phyloP scores from a whole-genome alignment of 2,113 vertebrate species.

The Hymenochirus boettgeri region DNA sequence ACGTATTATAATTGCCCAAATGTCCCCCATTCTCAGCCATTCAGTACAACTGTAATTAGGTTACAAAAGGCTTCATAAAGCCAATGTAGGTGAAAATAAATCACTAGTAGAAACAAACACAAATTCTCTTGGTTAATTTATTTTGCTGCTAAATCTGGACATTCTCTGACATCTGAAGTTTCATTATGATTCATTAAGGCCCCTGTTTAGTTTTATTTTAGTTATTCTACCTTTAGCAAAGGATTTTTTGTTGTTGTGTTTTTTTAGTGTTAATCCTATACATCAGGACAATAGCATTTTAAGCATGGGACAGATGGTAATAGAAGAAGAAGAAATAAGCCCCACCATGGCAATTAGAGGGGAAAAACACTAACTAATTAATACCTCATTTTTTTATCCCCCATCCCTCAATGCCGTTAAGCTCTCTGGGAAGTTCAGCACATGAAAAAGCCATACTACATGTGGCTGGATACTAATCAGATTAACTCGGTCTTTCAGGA shows the following conservation, averaged over 20 bases:
- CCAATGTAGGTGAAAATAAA: no score
- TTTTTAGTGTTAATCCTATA: slow-evolving; percentile 17
- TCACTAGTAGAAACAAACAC: no score
- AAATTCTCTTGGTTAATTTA: no score
- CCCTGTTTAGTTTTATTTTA: not conserved
- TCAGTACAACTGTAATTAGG: no score
- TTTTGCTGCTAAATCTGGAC: no score
- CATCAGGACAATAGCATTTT: slow-evolving; percentile 21
- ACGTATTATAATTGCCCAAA: no score
- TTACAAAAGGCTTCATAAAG: no score
- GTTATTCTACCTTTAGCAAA: slow-evolving; percentile 8
- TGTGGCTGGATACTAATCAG: slow-evolving; percentile 18
- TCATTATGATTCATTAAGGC: slow-evolving; percentile 4
- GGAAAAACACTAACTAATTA: slow-evolving; percentile 30
- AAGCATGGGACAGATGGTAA: slow-evolving; percentile 27
- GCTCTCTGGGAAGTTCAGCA: slow-evolving; percentile 27
- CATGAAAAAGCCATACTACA: slow-evolving; percentile 14
- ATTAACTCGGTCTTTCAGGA: slow-evolving; percentile 16
- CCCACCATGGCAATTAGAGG: slow-evolving; percentile 12
- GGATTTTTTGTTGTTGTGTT: slow-evolving; percentile 5
- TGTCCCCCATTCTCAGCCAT: no score
- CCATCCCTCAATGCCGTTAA: slow-evolving; percentile 8
- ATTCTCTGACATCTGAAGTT: not conserved
- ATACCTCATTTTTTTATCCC: slow-evolving; percentile 5
- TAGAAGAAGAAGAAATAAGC: slow-evolving; percentile 15